These are phyloP conservation scores for Tolmerus cingulatus DNA, from an alignment of 2,888 invertebrate genomes.

Conservation along the genomic window DNA sequence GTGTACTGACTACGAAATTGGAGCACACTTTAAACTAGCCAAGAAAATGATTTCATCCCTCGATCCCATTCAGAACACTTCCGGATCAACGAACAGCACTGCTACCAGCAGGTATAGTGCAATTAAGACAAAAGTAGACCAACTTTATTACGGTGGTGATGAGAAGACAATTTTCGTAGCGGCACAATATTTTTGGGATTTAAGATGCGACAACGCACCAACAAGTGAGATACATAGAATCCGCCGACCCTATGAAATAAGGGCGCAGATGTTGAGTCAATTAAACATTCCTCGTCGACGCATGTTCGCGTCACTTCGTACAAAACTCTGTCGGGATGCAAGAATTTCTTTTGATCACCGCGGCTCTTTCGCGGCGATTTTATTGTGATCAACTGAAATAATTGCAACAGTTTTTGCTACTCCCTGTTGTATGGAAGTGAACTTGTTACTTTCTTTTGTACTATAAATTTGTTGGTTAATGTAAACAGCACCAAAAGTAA, in stretches of 20 bases:
- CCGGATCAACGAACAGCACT: neutral
- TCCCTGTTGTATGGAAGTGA: neutral
- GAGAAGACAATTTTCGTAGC: neutral
- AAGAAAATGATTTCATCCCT: conserved; percentile 41
- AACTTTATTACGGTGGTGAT: neutral
- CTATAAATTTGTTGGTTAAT: neutral
- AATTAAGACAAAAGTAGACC: neutral
- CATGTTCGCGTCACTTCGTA: neutral
- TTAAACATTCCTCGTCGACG: conserved; percentile 7
- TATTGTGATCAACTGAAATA: neutral
- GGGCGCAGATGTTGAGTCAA: conserved; percentile 32
- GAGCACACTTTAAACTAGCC: neutral
- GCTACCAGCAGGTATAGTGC: neutral
- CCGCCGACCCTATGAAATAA: neutral
- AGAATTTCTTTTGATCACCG: conserved; percentile 26
- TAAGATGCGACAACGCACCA: neutral
- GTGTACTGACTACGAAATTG: neutral
- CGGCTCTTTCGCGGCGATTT: neutral
- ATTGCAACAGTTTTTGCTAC: neutral
- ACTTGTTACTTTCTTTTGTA: neutral
- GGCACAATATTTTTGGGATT: neutral
- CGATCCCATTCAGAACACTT: conserved; percentile 8
- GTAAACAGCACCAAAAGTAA: neutral
- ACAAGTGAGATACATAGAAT: neutral
- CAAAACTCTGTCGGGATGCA: neutral